Evolutionary conservation across 2,888 invertebrate species (phyloP), one percentile per base, ranked within the genome.

Genomic region (Junonia oenone): DNA sequence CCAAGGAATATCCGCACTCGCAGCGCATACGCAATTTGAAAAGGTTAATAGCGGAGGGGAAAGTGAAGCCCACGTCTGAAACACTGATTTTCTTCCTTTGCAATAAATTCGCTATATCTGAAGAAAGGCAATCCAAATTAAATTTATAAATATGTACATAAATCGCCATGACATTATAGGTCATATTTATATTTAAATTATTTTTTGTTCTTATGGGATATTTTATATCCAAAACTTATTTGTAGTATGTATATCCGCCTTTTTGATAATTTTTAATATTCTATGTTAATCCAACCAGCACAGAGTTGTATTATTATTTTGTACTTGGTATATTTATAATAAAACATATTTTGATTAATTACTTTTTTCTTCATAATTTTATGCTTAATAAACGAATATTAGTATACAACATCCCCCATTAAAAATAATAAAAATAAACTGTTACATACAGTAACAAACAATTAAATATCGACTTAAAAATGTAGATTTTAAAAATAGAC

Each of bases 11-110:
- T 69, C 92, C 93, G 17, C 93, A 93, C 78, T 91, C 91, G 79
- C 91, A 92, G 72, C 92, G 92, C 67, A 88, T 93, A 55, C 86
- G 92, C 62, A 92, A 93, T 76, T 84, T 93, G 61, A 83, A 90
- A 58, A 72, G 78, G 51, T 76, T 90, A 33, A 90, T 91, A 67
- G 78, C 77, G 3, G 82, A 85, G 53, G 89, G 87, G 51, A 91
- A 89, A 68, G 80, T 90, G 38, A 85, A 87, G 60, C 84, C 91
- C n/a, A 85, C 84, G 11, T 72, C 83, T 1, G 91, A 91, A 67
- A 88, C 84, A 13, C 75, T 91, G 5, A 91, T 91, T 66, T 91
- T 89, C 69, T 91, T 91, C 75, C 81, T 91, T 27, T 91, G 91
- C 67, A 91, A 91, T 65, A 91, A 91, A 69, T 91, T 91, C 65